A percentile compares a stretch with the other conserved stretches of the same genome.
phyloP scores from a whole-genome alignment of 2,888 invertebrate genomes.

The Apodemia zela region DNA sequence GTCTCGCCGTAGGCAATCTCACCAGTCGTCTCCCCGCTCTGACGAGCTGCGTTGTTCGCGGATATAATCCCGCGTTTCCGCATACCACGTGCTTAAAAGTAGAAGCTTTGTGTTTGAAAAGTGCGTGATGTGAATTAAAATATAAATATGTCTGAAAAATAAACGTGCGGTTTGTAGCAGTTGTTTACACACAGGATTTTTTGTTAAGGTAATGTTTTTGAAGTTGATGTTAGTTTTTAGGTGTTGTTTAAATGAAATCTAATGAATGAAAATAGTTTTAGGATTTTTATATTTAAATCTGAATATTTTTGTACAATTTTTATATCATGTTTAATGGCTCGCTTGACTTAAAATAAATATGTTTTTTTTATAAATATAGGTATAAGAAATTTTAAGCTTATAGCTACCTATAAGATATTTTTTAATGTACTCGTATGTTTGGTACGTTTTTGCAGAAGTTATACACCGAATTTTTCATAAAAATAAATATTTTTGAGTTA shows the following conservation, averaged over 20 bases:
- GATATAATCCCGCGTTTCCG: slow-evolving; percentile 45
- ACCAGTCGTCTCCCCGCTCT: slow-evolving; percentile 36
- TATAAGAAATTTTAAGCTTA: too few relatives aligned
- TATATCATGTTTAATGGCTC: too few relatives aligned
- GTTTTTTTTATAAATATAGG: too few relatives aligned
- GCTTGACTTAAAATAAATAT: too few relatives aligned
- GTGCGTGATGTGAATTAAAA: slow-evolving; percentile 36
- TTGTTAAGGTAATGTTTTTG: slow-evolving; percentile 27
- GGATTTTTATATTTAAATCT: too few relatives aligned
- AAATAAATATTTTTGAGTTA: too few relatives aligned
- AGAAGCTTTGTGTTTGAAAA: slow-evolving; percentile 38
- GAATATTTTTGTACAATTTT: too few relatives aligned
- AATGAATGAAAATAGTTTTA: too few relatives aligned
- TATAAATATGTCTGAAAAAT: slow-evolving; percentile 16
- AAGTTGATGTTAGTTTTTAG: neutral
- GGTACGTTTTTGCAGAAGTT: too few relatives aligned
- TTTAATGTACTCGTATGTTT: too few relatives aligned
- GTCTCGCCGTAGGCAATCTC: slow-evolving; percentile 39
- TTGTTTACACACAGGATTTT: slow-evolving; percentile 24
- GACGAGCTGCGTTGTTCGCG: slow-evolving; percentile 34
- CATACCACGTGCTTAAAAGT: slow-evolving; percentile 52
- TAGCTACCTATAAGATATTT: too few relatives aligned
- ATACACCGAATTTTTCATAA: too few relatives aligned
- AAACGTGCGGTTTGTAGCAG: slow-evolving; percentile 26
- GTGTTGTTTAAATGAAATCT: neutral